phyloP scores from a whole-genome alignment of 2,888 invertebrate species.

The Venustoraphidia nigricollis region DNA sequence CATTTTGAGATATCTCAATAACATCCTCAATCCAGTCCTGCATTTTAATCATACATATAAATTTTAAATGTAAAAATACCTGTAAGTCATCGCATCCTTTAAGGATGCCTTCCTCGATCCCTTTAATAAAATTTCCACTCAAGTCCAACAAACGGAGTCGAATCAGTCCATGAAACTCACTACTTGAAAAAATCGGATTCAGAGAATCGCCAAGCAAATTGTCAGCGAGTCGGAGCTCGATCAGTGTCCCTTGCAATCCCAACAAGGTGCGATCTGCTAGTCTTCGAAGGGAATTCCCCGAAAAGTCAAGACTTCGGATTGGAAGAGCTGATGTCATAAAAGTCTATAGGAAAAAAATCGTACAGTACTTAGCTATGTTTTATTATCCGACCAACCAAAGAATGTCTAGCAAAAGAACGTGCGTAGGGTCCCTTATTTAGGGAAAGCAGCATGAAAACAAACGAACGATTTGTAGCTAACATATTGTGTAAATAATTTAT shows the following conservation, averaged over 20 bases:
- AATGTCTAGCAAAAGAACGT: too few relatives aligned
- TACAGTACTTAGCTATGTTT: too few relatives aligned
- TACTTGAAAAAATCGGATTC: slow-evolving; percentile 79
- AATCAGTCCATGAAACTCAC: slow-evolving; percentile 63
- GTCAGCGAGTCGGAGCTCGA: slow-evolving; percentile 54
- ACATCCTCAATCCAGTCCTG: too few relatives aligned
- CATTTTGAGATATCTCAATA: too few relatives aligned
- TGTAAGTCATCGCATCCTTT: slow-evolving; percentile 66
- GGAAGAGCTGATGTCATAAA: slow-evolving; percentile 59
- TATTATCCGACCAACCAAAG: too few relatives aligned
- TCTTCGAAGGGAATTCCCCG: slow-evolving; percentile 63
- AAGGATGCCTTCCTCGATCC: slow-evolving; percentile 72
- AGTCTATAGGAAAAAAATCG: slow-evolving; percentile 30
- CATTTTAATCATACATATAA: not conserved
- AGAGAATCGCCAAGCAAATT: slow-evolving; percentile 80
- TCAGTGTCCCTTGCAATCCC: slow-evolving; percentile 48
- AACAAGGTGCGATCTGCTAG: slow-evolving; percentile 61
- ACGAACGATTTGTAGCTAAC: too few relatives aligned
- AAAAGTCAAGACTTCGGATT: slow-evolving; percentile 62
- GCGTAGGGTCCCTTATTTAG: too few relatives aligned
- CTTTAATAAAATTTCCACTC: slow-evolving; percentile 64
- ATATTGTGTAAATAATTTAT: too few relatives aligned
- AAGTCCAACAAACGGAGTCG: slow-evolving; percentile 61
- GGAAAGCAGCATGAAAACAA: too few relatives aligned
- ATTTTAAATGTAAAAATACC: slow-evolving; percentile 26